Percentiles rank a stretch among this genome's conserved stretches.
Conservation (phyloP, 2,888 invertebrate species). For the Ochropleura plecta region DNA sequence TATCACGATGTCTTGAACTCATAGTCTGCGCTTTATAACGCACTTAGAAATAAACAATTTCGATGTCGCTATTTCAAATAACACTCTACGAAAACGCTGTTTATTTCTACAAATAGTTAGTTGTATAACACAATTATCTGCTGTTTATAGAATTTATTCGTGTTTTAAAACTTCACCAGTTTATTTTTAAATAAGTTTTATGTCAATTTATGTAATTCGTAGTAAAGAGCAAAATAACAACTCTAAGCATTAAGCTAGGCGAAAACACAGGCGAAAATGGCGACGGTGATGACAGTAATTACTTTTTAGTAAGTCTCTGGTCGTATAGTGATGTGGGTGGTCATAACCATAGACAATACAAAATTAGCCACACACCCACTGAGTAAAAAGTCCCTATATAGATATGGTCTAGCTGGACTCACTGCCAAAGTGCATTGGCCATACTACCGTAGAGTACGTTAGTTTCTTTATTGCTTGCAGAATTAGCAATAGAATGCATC, state of each 20-base stretch:
- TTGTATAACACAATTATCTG: not conserved
- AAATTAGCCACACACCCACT: too few relatives aligned
- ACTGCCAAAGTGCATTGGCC: too few relatives aligned
- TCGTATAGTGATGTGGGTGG: too few relatives aligned
- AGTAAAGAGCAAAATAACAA: not conserved
- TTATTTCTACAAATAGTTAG: not conserved
- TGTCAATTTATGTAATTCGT: not conserved
- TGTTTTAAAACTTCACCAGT: not conserved
- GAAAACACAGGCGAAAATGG: too few relatives aligned
- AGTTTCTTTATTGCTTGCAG: too few relatives aligned
- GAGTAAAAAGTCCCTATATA: too few relatives aligned
- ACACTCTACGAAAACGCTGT: not conserved
- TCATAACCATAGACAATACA: too few relatives aligned
- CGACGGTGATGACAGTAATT: too few relatives aligned
- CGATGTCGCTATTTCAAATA: constrained; percentile 2
- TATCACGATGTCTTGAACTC: constrained; percentile 90
- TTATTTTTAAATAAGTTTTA: not conserved
- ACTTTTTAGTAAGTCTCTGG: too few relatives aligned
- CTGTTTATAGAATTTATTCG: not conserved
- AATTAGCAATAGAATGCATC: too few relatives aligned
- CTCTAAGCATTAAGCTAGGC: not conserved
- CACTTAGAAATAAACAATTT: constrained; percentile 11
- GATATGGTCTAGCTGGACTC: too few relatives aligned
- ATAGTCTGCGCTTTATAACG: constrained; percentile 69
- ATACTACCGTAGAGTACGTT: too few relatives aligned